phyloP scores from a whole-genome alignment of 2,888 invertebrate species.

The Saturnia pavonia region DNA sequence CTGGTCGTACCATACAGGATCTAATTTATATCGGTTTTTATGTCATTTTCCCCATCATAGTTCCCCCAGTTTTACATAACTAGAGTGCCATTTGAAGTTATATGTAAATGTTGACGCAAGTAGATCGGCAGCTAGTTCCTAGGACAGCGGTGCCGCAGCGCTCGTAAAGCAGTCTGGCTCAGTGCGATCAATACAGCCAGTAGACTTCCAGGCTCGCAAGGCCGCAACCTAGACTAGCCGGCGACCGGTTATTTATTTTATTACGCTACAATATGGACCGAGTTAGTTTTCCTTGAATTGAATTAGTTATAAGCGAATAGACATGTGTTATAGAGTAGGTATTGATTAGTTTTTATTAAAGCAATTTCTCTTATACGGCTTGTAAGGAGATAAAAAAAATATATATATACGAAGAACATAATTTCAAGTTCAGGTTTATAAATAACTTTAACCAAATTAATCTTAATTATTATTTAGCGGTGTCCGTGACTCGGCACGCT shows the following conservation, averaged over 20 bases:
- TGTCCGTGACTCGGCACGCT: no score
- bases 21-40: no score
- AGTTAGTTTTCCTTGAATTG: constrained; percentile 27
- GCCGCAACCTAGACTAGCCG: constrained; percentile 48
- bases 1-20: no score
- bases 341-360: constrained; percentile 25
- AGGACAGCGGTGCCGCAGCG: constrained; percentile 36
- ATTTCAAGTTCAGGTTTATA: not conserved
- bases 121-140: constrained; percentile 25
- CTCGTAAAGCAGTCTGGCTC: constrained; percentile 41
- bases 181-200: constrained; percentile 53
- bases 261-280: constrained; percentile 32
- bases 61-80: not conserved
- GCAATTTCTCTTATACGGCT: not conserved
- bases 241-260: constrained; percentile 34
- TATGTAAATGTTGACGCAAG: constrained; percentile 12
- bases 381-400: not conserved
- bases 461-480: no score
- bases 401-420: not conserved
- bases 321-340: constrained; percentile 25
- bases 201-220: no score
- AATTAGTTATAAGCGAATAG: constrained; percentile 30
- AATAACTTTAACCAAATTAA: no score
- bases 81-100: not conserved
- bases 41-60: no score